phyloP scores from a whole-genome alignment of 1,140 invertebrate genomes.

The Vanessa tameamea region DNA sequence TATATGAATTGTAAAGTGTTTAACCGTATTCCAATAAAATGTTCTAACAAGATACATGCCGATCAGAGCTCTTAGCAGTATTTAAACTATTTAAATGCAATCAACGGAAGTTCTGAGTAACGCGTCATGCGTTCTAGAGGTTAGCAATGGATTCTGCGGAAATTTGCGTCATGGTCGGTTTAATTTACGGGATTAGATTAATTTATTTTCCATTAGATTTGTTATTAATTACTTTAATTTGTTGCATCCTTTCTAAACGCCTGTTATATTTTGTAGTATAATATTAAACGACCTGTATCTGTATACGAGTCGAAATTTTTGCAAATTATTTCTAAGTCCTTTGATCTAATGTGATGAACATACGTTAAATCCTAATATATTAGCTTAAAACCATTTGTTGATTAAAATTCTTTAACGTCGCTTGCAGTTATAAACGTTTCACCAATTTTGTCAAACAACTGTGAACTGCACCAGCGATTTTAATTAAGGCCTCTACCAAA shows the following conservation, averaged over 20 bases:
- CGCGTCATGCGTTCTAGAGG: constrained; percentile 5
- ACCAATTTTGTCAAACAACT: constrained; percentile 11
- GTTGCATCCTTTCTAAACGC: background rate
- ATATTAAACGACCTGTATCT: too few relatives aligned
- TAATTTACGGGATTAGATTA: constrained; percentile 3
- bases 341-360: too few relatives aligned
- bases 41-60: background rate
- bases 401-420: constrained; percentile 1
- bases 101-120: constrained; percentile 16
- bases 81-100: constrained; percentile 3
- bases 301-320: too few relatives aligned
- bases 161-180: constrained; percentile 3
- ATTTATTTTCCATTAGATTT: constrained; percentile 13
- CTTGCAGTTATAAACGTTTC: constrained; percentile 1
- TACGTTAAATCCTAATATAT: background rate
- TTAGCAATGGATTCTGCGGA: constrained; percentile 3
- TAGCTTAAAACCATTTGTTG: background rate
- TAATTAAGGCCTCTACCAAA: constrained; percentile 14
- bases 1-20: too few relatives aligned
- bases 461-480: constrained; percentile 17
- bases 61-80: background rate
- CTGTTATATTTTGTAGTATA: background rate
- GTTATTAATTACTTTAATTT: background rate
- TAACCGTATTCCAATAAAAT: too few relatives aligned
- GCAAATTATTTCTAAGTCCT: too few relatives aligned